These are phyloP conservation scores for Apamea crenata DNA, from an alignment of 2,888 invertebrate species.

Conservation along the genomic window DNA sequence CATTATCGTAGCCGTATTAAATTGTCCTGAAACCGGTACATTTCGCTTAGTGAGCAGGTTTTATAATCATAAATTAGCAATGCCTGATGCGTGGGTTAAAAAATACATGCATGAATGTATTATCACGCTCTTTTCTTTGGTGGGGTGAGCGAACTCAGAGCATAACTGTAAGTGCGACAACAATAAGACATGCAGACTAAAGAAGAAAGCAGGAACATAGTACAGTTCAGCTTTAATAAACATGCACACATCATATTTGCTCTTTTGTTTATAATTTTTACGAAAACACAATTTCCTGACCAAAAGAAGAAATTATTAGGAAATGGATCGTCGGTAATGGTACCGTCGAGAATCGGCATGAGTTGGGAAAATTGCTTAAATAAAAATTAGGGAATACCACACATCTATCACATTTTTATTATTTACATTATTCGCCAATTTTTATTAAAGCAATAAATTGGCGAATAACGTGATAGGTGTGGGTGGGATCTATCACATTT, in stretches of 20 bases:
- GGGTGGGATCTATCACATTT: background rate
- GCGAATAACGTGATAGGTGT: too few relatives aligned
- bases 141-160: conserved; percentile 54
- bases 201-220: background rate
- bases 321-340: background rate
- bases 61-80: conserved; percentile 42
- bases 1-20: background rate
- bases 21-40: conserved; percentile 31
- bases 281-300: background rate
- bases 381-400: too few relatives aligned
- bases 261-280: background rate
- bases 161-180: conserved; percentile 44
- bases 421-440: background rate
- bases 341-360: background rate
- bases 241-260: background rate
- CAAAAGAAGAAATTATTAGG: background rate
- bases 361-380: too few relatives aligned
- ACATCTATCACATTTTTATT: background rate
- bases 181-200: conserved; percentile 5
- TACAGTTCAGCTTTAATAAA: too few relatives aligned
- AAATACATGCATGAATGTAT: conserved; percentile 49
- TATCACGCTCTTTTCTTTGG: conserved; percentile 36
- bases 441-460: too few relatives aligned
- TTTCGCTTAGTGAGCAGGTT: conserved; percentile 35
- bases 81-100: conserved; percentile 42